Base-by-base conservation (phyloP, 2,113 vertebrate genomes). In the Nymphicus hollandicus region DNA sequence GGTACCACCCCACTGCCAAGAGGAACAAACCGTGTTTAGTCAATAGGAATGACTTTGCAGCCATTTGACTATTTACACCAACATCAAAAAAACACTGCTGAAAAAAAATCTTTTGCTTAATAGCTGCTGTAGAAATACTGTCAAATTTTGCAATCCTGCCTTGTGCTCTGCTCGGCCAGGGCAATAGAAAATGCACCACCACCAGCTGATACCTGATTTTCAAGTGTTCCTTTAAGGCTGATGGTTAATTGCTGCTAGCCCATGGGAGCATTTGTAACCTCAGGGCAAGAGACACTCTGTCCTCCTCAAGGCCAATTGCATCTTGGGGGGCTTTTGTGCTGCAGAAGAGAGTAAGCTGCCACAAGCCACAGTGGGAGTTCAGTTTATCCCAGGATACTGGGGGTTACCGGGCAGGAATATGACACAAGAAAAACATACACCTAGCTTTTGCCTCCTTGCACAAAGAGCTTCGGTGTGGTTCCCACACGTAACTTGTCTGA, bases 381-480 rank as follows among this genome's bases (percentile, higher is more conserved):
- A 63, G 25, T 47, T 93, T 46, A 70, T 60, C 49, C 20, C 72
- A 44, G 35, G 44, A 79, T 17, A 65, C 56, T 7, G 11, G n/a
- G 64, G 19, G 10, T 69, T 35, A 53, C 27, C 39, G 31, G 23
- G 24, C 41, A 87, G 28, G n/a, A 91, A 64, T 44, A 76, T 3
- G n/a, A 95, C 80, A 71, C 18, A 88, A 89, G 85, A 66, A 91
- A 83, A 92, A 95, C 97, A 66, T 98, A 99, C 99, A 97, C 96
- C 98, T 61, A 98, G 76, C 89, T 98, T 98, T 90, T 98, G 98
- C 61, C 98, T 98, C n/a, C 98, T 97, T 28, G 97, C 98, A 55
- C 95, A 91, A 43, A 99, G 97, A 58, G 98, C 99, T 96, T 98
- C 98, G 84, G 98, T 97, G 7, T 99, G 99, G 94, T 99, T 99